Percentiles rank a stretch among this genome's conserved stretches.
Conservation (phyloP, 2,888 invertebrate species). For the Metallyticus violacea region DNA sequence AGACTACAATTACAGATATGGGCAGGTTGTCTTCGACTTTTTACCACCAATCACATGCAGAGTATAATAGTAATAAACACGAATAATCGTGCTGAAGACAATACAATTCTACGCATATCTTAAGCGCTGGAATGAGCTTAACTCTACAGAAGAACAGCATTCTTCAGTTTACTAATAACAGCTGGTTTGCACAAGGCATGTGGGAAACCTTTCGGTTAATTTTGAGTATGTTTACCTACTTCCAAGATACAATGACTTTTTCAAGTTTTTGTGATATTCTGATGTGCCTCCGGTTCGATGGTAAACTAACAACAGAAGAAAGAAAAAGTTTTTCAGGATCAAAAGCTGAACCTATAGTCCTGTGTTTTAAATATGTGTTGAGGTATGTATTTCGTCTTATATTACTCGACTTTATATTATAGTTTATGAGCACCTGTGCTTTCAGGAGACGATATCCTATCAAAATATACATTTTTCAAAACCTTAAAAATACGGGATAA, state of each 20-base stretch:
- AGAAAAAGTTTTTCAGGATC: background rate
- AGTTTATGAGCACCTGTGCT: background rate
- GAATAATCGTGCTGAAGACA: background rate
- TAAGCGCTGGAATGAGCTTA: background rate
- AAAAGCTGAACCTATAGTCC: background rate
- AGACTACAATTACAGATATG: too few species aligned
- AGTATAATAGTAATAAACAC: background rate
- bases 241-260: background rate
- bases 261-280: background rate
- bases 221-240: background rate
- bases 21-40: background rate
- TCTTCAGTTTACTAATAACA: too few species aligned
- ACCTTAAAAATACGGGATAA: background rate
- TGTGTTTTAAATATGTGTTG: background rate
- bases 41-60: background rate
- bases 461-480: background rate
- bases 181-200: too few species aligned
- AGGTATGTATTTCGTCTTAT: background rate
- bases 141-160: too few species aligned
- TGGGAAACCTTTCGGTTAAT: background rate
- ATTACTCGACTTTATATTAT: background rate
- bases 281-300: background rate
- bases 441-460: background rate
- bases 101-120: background rate
- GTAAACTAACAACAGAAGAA: background rate